Base-by-base conservation (phyloP, 2,888 invertebrate genomes). In the Drosophila parthenogenetica region DNA sequence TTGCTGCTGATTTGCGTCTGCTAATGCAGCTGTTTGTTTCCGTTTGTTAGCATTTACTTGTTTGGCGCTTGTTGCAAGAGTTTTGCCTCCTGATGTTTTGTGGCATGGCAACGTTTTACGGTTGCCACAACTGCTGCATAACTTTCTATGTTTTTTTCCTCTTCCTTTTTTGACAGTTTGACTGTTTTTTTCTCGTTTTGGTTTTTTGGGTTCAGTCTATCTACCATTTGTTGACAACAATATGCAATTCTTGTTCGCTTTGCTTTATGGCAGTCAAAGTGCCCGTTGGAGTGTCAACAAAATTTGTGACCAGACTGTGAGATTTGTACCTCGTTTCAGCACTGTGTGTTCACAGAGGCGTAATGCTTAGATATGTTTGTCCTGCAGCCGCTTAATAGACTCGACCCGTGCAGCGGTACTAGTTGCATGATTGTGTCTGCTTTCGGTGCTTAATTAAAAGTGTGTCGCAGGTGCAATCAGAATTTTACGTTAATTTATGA, bases 1-100 rank as follows among this genome's bases (percentile, higher is more conserved):
- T 19, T 65, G 59, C 37, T 69, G 63, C 75, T 79, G 74, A 77
- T 77, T 77, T 77, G 79, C 67, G 64, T 72, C 67, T 78, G 72
- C 78, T 89, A 85, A 85, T 85, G 84, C 87, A 87, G 87, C 89
- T 87, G 89, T 81, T 85, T 85, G 84, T 84, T 84, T 87, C 84
- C 85, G 89, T 89, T 87, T 84, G 89, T 89, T 78, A 81, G 80
- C 75, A 68, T 69, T 77, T 74, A 67, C 77, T 81, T 81, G 79
- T 73, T 76, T 73, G 81, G 46, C 61, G 61, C 53, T 66, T 63
- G 74, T 67, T 74, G 65, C 60, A 43, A 46, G 32, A 54, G 54
- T 64, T 58, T 57, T 63, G 62, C 39, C 42, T 50, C 46, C 46
- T 55, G 60, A 13, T 22, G 64, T 65, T 63, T 70, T 75, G 79